Evolutionary conservation across 2,113 vertebrate species (phyloP), one percentile per base, ranked within the genome.

Genomic region (Ageneiosus marmoratus): DNA sequence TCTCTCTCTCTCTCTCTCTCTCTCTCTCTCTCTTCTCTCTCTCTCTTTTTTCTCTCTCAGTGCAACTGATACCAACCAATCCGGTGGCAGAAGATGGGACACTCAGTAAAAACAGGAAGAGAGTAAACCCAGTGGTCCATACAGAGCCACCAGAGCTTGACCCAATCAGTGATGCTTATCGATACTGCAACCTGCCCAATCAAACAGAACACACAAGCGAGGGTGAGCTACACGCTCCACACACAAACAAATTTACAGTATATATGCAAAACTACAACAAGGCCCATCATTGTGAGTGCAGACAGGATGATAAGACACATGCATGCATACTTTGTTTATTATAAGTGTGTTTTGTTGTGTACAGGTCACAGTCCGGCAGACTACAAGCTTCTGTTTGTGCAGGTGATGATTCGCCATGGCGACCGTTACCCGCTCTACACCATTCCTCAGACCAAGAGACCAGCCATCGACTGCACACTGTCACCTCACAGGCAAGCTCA

Each of bases 341-440:
- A 6, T 65, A 18, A 81, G 56, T 34, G 58, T 79, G 34, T 65
- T 4, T 50, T 34, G 77, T 41, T 85, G 50, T 18, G 29, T n/a
- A 60, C 90, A 99, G 98, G 98, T 89, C 96, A 99, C 48, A 97
- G 96, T 79, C 97, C 95, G 18, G 95, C 95, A 37, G 96, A 98
- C 89, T 98, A 97, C 89, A 96, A 95, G 89, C 92, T 99, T 84
- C 91, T 98, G 77, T 96, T 97, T 0, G 97, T 97, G 69, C 97
- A 99, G 3, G 96, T 97, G 90, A 94, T 99, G 93, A 98, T 99
- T 90, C 96, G 98, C 24, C 98, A 99, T 2, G 98, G 98, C 0
- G 98, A 99, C 89, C 94, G 98, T 74, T 99, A 98, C 80, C 98
- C 97, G 0, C 95, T 99, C 0, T 99, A 99, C 86, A 92, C 94